Percentiles rank a stretch among this genome's conserved stretches.
phyloP scores from a whole-genome alignment of 2,113 vertebrate genomes.

The Connochaetes taurinus region DNA sequence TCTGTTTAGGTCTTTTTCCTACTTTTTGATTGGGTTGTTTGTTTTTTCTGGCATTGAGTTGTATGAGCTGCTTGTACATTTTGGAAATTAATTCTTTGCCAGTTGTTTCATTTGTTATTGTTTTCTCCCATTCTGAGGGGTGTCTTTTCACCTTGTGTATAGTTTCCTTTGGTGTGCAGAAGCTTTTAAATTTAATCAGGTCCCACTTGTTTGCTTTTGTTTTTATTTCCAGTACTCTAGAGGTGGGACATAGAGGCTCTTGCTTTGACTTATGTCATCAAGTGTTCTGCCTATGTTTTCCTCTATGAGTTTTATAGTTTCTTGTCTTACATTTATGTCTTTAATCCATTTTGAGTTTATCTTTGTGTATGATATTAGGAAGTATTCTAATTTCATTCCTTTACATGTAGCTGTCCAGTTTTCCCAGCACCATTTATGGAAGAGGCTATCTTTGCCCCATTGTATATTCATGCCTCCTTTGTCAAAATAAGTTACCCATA shows the following conservation, averaged over 20 bases:
- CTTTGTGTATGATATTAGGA: neutral
- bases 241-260: neutral
- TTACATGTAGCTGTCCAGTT: neutral
- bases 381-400: neutral
- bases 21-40: neutral
- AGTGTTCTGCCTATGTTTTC: neutral
- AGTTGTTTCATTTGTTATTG: neutral
- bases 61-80: neutral
- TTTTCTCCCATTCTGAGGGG: neutral
- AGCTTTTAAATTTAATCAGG: neutral
- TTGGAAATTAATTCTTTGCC: neutral
- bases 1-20: neutral
- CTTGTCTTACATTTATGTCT: neutral
- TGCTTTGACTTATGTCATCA: neutral
- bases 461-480: neutral
- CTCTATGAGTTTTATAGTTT: neutral
- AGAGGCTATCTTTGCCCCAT: neutral
- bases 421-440: neutral
- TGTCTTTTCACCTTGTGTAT: neutral
- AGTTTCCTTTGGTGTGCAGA: neutral
- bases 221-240: neutral
- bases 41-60: neutral
- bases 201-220: neutral
- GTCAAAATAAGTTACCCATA: neutral
- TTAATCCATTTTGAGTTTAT: neutral